A percentile compares a stretch with the other conserved stretches of the same genome.
phyloP scores from a whole-genome alignment of 2,797 vertebrate species.

The Eulemur mongoz region DNA sequence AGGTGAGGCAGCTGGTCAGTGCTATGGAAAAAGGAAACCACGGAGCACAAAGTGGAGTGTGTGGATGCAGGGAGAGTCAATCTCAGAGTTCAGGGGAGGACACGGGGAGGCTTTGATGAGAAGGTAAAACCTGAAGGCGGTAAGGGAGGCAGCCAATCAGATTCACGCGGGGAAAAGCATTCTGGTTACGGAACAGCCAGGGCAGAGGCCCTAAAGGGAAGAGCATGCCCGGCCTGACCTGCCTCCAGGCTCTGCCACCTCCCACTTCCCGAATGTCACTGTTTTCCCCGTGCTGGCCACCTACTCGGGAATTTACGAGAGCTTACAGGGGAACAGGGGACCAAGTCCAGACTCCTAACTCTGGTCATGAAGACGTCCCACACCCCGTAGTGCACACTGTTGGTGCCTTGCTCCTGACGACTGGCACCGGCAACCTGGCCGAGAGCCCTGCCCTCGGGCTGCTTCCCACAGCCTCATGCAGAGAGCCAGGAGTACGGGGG shows the following conservation, averaged over 20 bases:
- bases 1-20: neutral
- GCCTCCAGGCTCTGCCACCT: neutral
- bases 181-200: neutral
- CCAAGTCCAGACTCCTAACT: neutral
- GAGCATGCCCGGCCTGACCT: neutral
- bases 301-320: neutral
- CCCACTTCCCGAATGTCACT: neutral
- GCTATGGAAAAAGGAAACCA: neutral
- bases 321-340: neutral
- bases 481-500: neutral
- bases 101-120: neutral
- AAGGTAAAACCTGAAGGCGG: neutral
- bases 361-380: neutral
- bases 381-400: accelerated
- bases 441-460: neutral
- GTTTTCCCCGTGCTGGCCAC: neutral
- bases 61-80: accelerated
- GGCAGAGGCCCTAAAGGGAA: neutral
- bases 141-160: neutral
- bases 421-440: neutral
- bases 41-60: neutral
- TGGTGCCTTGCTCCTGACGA: neutral
- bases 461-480: neutral
- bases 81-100: neutral
- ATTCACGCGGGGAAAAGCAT: neutral